Evolutionary conservation across 2,888 invertebrate genomes (phyloP).

Genomic region (Lamellibrachia satsuma): DNA sequence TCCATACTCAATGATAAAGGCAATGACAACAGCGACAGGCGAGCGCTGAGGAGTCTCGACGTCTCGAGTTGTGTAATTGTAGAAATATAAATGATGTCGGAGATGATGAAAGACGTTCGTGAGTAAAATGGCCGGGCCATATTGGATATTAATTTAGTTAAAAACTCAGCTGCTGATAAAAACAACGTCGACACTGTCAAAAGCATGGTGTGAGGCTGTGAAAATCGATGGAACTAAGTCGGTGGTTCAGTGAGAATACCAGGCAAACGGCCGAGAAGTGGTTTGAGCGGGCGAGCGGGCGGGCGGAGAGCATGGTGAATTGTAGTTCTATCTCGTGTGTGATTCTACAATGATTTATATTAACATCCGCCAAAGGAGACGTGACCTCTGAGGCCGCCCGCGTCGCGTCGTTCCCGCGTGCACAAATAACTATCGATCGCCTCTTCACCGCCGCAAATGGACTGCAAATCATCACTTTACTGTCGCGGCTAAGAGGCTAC

Average conservation of each 20-base stretch:
- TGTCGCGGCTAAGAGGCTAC: background rate
- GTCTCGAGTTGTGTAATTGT: background rate
- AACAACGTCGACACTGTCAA: too few species aligned
- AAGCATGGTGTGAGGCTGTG: too few species aligned
- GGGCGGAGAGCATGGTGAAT: background rate
- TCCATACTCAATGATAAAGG: background rate
- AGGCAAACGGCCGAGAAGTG: background rate
- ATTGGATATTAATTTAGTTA: background rate
- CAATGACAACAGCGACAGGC: background rate
- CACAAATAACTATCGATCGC: conserved; percentile 17
- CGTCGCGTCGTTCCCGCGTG: background rate
- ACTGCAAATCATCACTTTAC: background rate
- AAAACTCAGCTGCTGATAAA: background rate
- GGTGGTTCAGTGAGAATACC: background rate
- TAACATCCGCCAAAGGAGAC: conserved; percentile 3
- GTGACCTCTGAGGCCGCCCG: background rate
- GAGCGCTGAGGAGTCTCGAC: background rate
- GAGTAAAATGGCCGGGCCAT: background rate
- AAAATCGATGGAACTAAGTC: too few species aligned
- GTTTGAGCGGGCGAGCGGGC: background rate
- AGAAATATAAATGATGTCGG: background rate
- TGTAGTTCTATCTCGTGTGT: background rate
- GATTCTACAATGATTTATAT: background rate
- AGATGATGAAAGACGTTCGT: background rate
- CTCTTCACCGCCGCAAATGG: background rate